A percentile compares a stretch with the other conserved stretches of the same genome.
phyloP scores from a whole-genome alignment of 2,888 invertebrate genomes.

The Hemicrepidius hirtus region DNA sequence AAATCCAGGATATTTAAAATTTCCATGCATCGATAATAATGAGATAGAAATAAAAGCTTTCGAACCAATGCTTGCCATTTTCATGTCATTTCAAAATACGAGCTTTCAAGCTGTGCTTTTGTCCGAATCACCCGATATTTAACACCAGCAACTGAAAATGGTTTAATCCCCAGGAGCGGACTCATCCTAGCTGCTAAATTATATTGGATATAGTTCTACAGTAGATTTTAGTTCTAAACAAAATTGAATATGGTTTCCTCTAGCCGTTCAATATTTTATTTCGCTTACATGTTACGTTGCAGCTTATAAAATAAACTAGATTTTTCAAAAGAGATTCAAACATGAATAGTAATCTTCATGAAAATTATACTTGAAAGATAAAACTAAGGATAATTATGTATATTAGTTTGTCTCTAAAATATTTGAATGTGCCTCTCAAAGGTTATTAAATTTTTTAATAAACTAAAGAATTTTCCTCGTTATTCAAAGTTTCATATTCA shows the following conservation, averaged over 20 bases:
- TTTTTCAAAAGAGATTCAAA: too few species aligned
- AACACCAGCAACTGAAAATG: constrained; percentile 10
- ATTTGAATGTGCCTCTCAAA: neutral
- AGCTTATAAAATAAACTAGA: too few species aligned
- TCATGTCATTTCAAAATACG: neutral
- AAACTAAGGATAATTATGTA: too few species aligned
- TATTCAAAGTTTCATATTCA: neutral
- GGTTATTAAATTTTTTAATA: neutral
- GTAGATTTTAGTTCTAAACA: constrained; percentile 9
- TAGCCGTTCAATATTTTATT: neutral
- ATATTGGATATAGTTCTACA: neutral
- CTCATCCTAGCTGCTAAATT: constrained; percentile 6
- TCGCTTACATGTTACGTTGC: neutral
- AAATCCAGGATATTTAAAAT: neutral
- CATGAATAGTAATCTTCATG: too few species aligned
- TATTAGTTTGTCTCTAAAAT: neutral
- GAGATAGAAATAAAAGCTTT: too few species aligned
- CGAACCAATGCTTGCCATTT: neutral
- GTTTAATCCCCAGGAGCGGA: constrained; percentile 9
- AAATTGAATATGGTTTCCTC: constrained; percentile 9
- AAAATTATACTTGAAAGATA: too few species aligned
- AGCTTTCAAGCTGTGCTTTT: neutral
- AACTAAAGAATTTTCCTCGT: neutral
- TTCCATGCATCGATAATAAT: neutral
- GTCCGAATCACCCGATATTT: neutral